Percentiles rank a stretch among this genome's conserved stretches.
Conservation (phyloP, 2,797 vertebrate genomes). For the Tokudaia muenninki region DNA sequence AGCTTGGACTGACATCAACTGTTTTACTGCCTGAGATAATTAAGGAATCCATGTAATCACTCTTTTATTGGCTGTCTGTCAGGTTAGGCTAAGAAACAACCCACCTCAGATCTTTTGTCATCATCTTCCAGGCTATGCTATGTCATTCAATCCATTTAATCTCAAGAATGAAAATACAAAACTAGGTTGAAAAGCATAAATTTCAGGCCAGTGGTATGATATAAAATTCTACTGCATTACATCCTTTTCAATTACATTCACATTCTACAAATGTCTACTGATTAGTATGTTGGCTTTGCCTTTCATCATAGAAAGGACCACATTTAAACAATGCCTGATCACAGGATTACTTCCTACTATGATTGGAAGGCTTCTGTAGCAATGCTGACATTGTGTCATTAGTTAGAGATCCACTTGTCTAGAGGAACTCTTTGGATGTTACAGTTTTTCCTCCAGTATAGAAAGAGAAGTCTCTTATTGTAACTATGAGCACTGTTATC, state of each 20-base stretch:
- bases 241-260: conserved; percentile 45
- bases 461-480: conserved; percentile 13
- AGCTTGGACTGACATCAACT: conserved; percentile 60
- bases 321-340: conserved; percentile 23
- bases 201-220: not conserved
- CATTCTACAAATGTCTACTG: conserved; percentile 1
- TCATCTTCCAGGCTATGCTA: not conserved
- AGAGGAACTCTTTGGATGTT: not conserved
- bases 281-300: not conserved
- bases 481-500: conserved; percentile 12
- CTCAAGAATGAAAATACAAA: not conserved
- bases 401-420: conserved; percentile 43
- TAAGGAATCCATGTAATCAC: conserved; percentile 62
- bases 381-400: conserved; percentile 61
- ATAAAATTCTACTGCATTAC: not conserved
- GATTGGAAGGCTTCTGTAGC: not conserved
- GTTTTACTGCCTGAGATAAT: conserved; percentile 70
- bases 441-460: not conserved
- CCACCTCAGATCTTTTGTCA: not conserved
- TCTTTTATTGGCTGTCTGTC: conserved; percentile 53
- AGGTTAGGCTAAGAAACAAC: not conserved
- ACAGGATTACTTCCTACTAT: conserved; percentile 14
- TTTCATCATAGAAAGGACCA: conserved; percentile 14
- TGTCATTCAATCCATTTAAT: not conserved
- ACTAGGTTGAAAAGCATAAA: conserved; percentile 20